Percentiles rank a stretch among this genome's conserved stretches.
Conservation (phyloP, 1,140 invertebrate genomes). For the Maniola jurtina region DNA sequence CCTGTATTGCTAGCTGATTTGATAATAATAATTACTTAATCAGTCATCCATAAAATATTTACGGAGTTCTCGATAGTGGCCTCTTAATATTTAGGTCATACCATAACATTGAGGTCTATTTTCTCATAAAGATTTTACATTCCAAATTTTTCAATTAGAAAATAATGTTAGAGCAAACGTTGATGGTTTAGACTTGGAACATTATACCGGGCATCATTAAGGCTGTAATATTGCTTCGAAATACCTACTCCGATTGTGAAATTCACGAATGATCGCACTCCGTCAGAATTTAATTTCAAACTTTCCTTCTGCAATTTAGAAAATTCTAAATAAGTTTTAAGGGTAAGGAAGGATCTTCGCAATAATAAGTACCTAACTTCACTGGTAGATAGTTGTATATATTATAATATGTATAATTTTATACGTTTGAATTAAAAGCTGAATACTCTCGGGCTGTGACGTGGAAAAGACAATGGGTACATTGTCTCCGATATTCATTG, state of each 20-base stretch:
- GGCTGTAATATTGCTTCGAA: neutral
- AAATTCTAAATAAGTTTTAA: constrained; percentile 1
- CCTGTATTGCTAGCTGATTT: too few species aligned
- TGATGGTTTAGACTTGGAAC: neutral
- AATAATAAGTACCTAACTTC: too few species aligned
- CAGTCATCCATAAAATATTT: too few species aligned
- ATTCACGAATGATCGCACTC: neutral
- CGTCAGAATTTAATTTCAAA: neutral
- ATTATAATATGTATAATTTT: too few species aligned
- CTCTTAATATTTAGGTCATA: too few species aligned
- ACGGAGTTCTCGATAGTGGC: too few species aligned
- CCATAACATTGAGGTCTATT: too few species aligned
- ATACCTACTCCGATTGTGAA: neutral
- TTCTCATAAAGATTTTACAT: too few species aligned
- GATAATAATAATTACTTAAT: too few species aligned
- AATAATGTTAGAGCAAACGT: too few species aligned
- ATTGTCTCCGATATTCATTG: constrained; percentile 6
- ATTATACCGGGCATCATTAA: neutral
- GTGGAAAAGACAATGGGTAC: neutral
- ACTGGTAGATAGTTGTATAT: neutral
- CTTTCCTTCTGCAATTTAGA: neutral
- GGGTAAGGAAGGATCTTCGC: neutral
- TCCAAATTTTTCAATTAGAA: too few species aligned
- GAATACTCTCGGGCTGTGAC: neutral
- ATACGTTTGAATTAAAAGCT: neutral